These are phyloP conservation scores for Helogale parvula DNA, from an alignment of 2,113 vertebrate species.

Conservation along the genomic window DNA sequence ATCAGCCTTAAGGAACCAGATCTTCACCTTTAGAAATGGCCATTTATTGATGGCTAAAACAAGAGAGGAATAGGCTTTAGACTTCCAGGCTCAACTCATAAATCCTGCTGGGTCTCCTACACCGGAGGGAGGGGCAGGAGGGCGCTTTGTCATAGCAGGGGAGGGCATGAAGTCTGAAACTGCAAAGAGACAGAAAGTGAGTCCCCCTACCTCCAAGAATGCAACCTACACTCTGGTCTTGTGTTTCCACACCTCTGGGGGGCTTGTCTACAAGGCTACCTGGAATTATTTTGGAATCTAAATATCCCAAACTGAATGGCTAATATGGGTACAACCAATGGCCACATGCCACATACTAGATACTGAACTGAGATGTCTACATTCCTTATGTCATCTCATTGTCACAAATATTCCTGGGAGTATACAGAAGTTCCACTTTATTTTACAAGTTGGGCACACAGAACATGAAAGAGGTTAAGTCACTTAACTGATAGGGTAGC, in stretches of 20 bases:
- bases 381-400: rapidly evolving
- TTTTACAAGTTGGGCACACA: background rate
- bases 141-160: rapidly evolving
- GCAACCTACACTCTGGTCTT: rapidly evolving
- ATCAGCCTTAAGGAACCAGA: slow-evolving; percentile 39
- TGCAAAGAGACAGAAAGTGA: background rate
- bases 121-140: background rate
- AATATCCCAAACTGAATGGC: background rate
- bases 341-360: background rate
- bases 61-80: background rate
- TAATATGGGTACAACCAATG: background rate
- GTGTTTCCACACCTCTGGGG: background rate
- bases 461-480: background rate
- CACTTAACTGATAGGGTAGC: background rate
- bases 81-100: background rate
- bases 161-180: background rate
- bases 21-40: background rate
- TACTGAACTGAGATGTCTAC: background rate
- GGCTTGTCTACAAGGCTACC: background rate
- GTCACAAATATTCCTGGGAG: background rate
- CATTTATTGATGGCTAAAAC: background rate
- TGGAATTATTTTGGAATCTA: background rate
- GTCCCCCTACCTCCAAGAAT: background rate
- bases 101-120: background rate
- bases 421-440: background rate